A percentile compares a stretch with the other conserved stretches of the same genome.
These are phyloP conservation scores for Stenodema calcarata DNA, from an alignment of 2,888 invertebrate species.

Conservation along the genomic window DNA sequence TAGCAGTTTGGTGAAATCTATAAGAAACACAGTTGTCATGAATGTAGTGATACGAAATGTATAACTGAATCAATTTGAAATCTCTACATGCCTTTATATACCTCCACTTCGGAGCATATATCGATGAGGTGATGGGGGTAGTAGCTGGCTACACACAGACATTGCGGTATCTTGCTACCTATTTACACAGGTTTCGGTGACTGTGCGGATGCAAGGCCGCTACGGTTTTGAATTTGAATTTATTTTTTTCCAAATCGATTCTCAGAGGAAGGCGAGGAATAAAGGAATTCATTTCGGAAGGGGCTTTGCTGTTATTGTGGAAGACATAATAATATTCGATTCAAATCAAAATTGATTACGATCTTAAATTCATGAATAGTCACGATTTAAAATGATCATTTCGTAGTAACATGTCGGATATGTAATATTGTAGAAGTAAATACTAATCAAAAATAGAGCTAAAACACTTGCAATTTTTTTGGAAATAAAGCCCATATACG, in stretches of 20 bases:
- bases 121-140: slow-evolving; percentile 4
- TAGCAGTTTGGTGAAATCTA: no score
- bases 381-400: background rate
- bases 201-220: slow-evolving; percentile 3
- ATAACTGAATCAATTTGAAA: no score
- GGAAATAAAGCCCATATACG: no score
- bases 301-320: background rate
- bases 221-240: background rate
- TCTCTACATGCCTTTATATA: no score
- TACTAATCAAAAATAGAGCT: background rate
- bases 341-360: background rate
- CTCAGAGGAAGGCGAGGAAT: background rate
- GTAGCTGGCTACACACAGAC: slow-evolving; percentile 43
- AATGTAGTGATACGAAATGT: no score
- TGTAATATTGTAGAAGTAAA: background rate
- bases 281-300: background rate
- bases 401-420: background rate
- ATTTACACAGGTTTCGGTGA: slow-evolving; percentile 31
- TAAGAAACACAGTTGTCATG: no score
- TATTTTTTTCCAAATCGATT: background rate
- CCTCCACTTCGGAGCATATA: background rate
- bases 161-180: slow-evolving; percentile 8
- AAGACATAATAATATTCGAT: background rate
- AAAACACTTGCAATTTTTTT: no score
- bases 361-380: background rate